These are phyloP conservation scores for Deroplatys truncata DNA, from an alignment of 2,888 invertebrate species.

Conservation along the genomic window DNA sequence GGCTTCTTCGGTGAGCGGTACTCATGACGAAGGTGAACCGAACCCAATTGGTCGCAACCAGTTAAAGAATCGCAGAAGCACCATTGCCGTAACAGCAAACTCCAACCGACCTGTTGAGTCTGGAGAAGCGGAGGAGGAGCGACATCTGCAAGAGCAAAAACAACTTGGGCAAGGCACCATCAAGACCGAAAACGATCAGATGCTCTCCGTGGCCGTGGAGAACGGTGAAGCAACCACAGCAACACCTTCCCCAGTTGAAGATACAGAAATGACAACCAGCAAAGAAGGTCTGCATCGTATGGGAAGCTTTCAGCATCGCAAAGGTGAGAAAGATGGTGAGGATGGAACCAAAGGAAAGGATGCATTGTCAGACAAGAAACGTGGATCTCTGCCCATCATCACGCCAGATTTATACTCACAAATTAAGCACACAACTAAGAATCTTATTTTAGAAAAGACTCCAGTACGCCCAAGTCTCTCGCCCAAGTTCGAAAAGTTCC, in stretches of 20 bases:
- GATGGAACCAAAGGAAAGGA: slow-evolving; percentile 30
- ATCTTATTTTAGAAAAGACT: slow-evolving; percentile 40
- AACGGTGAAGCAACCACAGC: background rate
- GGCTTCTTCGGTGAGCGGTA: background rate
- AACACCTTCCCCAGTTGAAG: background rate
- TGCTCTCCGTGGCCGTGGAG: slow-evolving; percentile 30
- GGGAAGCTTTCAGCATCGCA: slow-evolving; percentile 53
- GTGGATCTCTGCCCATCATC: slow-evolving; percentile 27
- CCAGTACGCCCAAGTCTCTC: slow-evolving; percentile 44
- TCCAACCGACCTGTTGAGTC: slow-evolving; percentile 41
- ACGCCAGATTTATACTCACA: slow-evolving; percentile 23
- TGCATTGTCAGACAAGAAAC: background rate
- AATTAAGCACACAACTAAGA: slow-evolving; percentile 37
- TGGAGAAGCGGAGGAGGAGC: slow-evolving; percentile 48
- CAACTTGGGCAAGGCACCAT: slow-evolving; percentile 48
- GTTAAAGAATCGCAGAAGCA: background rate
- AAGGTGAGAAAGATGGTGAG: slow-evolving; percentile 31
- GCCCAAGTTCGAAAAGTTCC: slow-evolving; percentile 57
- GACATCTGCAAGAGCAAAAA: slow-evolving; percentile 48
- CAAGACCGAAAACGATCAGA: background rate
- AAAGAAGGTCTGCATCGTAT: slow-evolving; percentile 37
- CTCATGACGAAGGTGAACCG: background rate
- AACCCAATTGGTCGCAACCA: background rate
- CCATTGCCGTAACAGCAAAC: background rate
- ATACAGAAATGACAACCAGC: background rate